These are phyloP conservation scores for Squalus acanthias DNA, from an alignment of 2,797 vertebrate genomes.

Conservation along the genomic window DNA sequence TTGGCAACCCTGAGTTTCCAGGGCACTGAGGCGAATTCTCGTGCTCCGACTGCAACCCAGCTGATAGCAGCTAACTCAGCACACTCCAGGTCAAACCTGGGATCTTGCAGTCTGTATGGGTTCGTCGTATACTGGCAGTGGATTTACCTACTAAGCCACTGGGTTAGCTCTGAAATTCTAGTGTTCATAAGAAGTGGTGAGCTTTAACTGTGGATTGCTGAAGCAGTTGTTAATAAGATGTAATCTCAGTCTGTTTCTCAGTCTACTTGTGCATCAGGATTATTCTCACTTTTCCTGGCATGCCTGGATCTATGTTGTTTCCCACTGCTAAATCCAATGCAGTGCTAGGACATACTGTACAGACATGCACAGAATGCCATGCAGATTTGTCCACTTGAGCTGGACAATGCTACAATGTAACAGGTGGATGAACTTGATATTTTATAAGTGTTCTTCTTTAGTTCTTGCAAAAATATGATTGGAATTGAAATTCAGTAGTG, in stretches of 20 bases:
- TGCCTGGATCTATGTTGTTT: background rate
- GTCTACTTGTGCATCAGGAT: background rate
- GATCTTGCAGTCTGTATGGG: background rate
- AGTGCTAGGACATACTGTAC: background rate
- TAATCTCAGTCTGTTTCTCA: background rate
- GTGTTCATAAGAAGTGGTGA: background rate
- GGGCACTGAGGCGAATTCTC: background rate
- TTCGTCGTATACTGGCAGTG: background rate
- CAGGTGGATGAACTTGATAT: background rate
- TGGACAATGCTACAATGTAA: background rate
- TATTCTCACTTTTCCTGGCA: background rate
- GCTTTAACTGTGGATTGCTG: background rate
- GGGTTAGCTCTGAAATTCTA: background rate
- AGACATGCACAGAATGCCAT: background rate
- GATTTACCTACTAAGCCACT: background rate
- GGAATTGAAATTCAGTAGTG: background rate
- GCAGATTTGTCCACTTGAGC: background rate
- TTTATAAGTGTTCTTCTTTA: background rate
- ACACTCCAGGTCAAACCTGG: background rate
- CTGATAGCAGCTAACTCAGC: background rate
- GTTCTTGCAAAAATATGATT: background rate
- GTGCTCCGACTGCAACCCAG: background rate
- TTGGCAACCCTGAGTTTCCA: background rate
- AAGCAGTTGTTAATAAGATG: background rate
- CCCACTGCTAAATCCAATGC: background rate